Evolutionary conservation across 2,113 vertebrate species (phyloP).

Genomic region (Catharus fuscescens): DNA sequence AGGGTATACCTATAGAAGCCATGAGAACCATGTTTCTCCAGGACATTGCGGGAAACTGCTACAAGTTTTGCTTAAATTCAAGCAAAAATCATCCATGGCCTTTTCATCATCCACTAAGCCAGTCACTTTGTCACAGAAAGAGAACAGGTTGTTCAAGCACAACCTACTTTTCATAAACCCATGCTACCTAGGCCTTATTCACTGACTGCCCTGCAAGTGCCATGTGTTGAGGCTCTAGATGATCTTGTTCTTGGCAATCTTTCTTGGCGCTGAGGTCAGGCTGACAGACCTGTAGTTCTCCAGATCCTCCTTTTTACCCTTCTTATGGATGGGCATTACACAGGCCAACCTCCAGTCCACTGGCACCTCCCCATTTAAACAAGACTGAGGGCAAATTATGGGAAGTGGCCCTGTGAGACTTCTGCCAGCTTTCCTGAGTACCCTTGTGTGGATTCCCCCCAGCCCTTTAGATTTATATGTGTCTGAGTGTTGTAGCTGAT

Average conservation of each 20-base stretch:
- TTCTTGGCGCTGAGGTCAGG: background rate
- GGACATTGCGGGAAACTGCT: background rate
- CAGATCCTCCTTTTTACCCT: background rate
- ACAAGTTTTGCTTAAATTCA: background rate
- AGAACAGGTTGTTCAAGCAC: background rate
- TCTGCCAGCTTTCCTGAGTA: background rate
- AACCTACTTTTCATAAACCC: background rate
- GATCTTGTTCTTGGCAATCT: background rate
- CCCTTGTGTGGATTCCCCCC: background rate
- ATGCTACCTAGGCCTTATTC: too few relatives aligned
- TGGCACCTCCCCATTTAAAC: background rate
- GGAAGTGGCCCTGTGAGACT: rapidly evolving
- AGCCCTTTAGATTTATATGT: rapidly evolving
- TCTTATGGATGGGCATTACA: background rate
- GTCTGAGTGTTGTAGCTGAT: background rate
- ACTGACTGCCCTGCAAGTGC: background rate
- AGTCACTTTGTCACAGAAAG: background rate
- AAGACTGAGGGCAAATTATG: background rate
- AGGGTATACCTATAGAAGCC: background rate
- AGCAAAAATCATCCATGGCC: background rate
- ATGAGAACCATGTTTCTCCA: background rate
- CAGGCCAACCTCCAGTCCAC: too few relatives aligned
- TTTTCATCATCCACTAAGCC: background rate
- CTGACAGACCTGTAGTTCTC: background rate
- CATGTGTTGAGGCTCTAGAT: too few relatives aligned